Conservation (phyloP, 2,888 invertebrate genomes). For the Dryobota labecula region DNA sequence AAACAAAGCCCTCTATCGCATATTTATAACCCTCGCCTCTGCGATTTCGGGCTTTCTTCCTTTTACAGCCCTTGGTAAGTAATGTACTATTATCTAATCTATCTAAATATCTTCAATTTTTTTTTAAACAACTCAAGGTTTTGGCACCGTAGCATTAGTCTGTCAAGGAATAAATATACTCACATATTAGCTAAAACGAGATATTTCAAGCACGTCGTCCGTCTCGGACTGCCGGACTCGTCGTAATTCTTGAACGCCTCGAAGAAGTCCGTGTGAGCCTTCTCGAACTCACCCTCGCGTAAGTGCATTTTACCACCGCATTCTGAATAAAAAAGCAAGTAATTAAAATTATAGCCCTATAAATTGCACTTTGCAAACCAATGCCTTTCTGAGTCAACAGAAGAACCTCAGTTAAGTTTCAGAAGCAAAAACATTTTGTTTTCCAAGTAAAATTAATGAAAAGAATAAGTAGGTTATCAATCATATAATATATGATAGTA, state of each 20-base stretch:
- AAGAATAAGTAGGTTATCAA: not conserved
- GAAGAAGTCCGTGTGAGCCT: slow-evolving; percentile 99
- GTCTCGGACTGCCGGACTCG: slow-evolving; percentile 98
- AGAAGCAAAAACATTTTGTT: not conserved
- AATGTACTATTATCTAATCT: too few relatives aligned
- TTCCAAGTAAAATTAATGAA: not conserved
- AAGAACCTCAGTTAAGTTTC: too few relatives aligned
- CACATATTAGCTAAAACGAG: slow-evolving; percentile 99
- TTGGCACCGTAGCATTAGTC: not conserved
- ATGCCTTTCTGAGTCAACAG: not conserved
- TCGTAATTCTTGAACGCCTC: slow-evolving; percentile 99
- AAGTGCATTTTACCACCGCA: slow-evolving; percentile 99
- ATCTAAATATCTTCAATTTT: not conserved
- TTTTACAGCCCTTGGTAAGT: too few relatives aligned
- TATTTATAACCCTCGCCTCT: too few relatives aligned
- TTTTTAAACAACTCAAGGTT: not conserved
- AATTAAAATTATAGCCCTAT: not conserved
- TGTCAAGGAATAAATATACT: slow-evolving; percentile 80
- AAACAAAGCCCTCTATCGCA: too few relatives aligned
- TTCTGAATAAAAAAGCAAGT: slow-evolving; percentile 89
- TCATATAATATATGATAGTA: not conserved
- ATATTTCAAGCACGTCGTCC: slow-evolving; percentile 99
- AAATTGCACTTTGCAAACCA: not conserved
- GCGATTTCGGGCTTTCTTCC: too few relatives aligned
- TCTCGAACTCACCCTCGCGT: slow-evolving; percentile 99